Percentiles rank a stretch among this genome's conserved stretches.
These are phyloP conservation scores for Bombyx mandarina DNA, from an alignment of 1,140 invertebrate genomes.

Conservation along the genomic window DNA sequence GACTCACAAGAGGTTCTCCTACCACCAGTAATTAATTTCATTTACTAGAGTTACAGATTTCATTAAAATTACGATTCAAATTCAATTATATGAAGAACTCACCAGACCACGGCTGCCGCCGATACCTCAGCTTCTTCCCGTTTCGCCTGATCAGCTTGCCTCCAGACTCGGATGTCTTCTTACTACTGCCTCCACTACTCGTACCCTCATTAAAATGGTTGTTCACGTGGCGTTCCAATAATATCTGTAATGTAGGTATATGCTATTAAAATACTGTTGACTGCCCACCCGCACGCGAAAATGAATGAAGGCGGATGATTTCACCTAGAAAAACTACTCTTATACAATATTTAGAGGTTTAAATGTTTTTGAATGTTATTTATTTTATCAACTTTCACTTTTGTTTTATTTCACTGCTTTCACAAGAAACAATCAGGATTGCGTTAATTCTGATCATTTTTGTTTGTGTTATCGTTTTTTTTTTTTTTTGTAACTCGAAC, in stretches of 20 bases:
- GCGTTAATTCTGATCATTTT: too few species aligned
- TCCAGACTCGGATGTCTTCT: conserved; percentile 75
- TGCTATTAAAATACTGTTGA: background rate
- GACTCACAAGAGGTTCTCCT: too few species aligned
- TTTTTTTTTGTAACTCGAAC: too few species aligned
- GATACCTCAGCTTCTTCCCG: conserved; percentile 86
- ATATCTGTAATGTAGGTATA: conserved; percentile 73
- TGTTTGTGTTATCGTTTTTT: too few species aligned
- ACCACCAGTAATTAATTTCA: too few species aligned
- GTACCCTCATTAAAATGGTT: conserved; percentile 85
- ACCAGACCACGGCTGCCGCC: conserved; percentile 88
- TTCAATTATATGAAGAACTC: conserved; percentile 24
- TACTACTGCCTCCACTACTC: conserved; percentile 67
- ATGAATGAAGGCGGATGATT: too few species aligned
- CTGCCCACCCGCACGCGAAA: too few species aligned
- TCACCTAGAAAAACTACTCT: background rate
- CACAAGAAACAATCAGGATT: too few species aligned
- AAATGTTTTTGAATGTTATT: too few species aligned
- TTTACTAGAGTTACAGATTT: background rate
- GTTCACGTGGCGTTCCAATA: conserved; percentile 93
- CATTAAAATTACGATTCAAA: background rate
- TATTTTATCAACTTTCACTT: too few species aligned
- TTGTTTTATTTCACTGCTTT: too few species aligned
- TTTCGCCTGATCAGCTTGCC: conserved; percentile 87
- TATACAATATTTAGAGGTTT: too few species aligned